Evolutionary conservation across 2,797 vertebrate genomes (phyloP).

Genomic region (Oreortyx pictus): DNA sequence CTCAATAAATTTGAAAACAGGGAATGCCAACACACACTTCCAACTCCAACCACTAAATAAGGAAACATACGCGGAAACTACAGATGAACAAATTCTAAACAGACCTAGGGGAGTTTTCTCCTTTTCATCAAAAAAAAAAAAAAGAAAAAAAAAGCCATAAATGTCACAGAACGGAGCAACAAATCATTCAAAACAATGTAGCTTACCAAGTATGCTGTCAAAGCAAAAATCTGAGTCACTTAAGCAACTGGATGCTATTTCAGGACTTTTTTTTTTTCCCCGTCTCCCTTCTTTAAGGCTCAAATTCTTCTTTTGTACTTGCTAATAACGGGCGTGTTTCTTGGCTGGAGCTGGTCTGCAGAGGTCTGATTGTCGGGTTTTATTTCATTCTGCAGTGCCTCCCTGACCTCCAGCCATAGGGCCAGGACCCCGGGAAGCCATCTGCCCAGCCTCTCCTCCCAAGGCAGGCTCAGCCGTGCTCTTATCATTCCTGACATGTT

Average conservation of each 20-base stretch:
- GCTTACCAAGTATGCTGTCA: slow-evolving; percentile 68
- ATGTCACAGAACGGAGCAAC: slow-evolving; percentile 64
- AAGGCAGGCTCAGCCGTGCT: slow-evolving; percentile 18
- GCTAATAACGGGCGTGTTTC: slow-evolving; percentile 49
- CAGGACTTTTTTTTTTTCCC: neutral
- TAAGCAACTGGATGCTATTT: slow-evolving; percentile 67
- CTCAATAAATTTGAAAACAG: slow-evolving; percentile 61
- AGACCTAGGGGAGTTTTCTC: slow-evolving; percentile 67
- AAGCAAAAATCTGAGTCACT: slow-evolving; percentile 64
- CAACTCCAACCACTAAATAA: slow-evolving; percentile 65
- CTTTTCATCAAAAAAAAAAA: slow-evolving; percentile 55
- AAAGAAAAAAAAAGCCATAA: slow-evolving; percentile 54
- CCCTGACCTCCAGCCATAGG: neutral
- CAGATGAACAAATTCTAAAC: slow-evolving; percentile 70
- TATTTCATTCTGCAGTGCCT: slow-evolving; percentile 28
- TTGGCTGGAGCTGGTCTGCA: slow-evolving; percentile 25
- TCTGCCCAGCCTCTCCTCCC: slow-evolving; percentile 44
- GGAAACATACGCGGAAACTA: slow-evolving; percentile 72
- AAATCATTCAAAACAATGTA: slow-evolving; percentile 65
- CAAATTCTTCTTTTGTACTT: slow-evolving; percentile 59
- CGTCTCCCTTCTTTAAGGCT: neutral
- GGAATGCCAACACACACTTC: slow-evolving; percentile 68
- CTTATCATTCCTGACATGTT: slow-evolving; percentile 56
- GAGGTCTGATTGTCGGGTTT: slow-evolving; percentile 1
- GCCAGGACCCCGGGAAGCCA: slow-evolving; percentile 32